Evolutionary conservation across 2,797 vertebrate species (phyloP).

Genomic region (Pantherophis vulpinus): DNA sequence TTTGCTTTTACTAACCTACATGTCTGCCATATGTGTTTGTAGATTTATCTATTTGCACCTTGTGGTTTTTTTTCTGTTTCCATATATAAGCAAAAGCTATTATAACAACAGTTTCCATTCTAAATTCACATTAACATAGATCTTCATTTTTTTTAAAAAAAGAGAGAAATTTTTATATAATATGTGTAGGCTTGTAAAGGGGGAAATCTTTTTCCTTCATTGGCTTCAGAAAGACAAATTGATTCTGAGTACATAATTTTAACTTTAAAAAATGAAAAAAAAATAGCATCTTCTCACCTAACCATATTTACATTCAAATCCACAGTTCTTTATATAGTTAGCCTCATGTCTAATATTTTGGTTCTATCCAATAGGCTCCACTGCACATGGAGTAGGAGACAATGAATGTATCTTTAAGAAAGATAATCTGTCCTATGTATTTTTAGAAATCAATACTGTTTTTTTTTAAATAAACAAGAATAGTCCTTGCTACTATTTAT

Average conservation of each 20-base stretch:
- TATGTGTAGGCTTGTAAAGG: background rate
- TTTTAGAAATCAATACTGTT: background rate
- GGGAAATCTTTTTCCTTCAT: background rate
- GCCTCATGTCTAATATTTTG: background rate
- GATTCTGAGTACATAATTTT: background rate
- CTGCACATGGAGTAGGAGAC: background rate
- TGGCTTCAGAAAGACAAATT: background rate
- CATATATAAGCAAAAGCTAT: background rate
- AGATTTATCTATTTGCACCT: constrained; percentile 13
- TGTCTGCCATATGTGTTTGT: constrained; percentile 14
- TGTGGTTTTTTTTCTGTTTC: constrained; percentile 2
- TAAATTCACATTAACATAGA: background rate
- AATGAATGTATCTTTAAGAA: background rate
- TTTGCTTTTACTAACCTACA: background rate
- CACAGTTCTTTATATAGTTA: background rate
- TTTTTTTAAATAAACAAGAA: background rate
- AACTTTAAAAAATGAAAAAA: background rate
- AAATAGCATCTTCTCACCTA: background rate
- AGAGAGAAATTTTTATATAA: background rate
- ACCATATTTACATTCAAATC: background rate
- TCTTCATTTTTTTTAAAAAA: background rate
- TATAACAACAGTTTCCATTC: constrained; percentile 8
- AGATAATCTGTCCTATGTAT: background rate
- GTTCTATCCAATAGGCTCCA: background rate
- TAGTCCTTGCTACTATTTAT: background rate